Percentiles rank a stretch among this genome's conserved stretches.
phyloP scores from a whole-genome alignment of 1,140 invertebrate species.

The Drusus annulatus region DNA sequence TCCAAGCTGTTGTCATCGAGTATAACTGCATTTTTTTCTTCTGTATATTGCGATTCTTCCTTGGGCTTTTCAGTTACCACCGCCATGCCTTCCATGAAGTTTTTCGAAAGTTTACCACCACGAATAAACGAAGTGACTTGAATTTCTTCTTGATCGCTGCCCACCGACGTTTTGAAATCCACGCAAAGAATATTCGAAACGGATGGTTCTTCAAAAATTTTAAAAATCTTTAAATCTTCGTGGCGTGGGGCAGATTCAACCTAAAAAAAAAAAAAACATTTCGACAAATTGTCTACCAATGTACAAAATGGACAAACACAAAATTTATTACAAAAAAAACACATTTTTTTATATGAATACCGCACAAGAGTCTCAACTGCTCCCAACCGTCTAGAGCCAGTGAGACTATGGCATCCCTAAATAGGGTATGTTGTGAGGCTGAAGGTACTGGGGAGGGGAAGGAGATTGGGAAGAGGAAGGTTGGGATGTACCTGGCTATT shows the following conservation, averaged over 20 bases:
- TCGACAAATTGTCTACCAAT: too few relatives aligned
- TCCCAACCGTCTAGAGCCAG: too few relatives aligned
- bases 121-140: background rate
- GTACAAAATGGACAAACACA: too few relatives aligned
- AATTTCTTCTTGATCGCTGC: background rate
- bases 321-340: too few relatives aligned
- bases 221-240: background rate
- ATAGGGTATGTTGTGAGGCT: too few relatives aligned
- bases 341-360: too few relatives aligned
- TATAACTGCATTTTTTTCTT: background rate
- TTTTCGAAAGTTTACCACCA: background rate
- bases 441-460: too few relatives aligned
- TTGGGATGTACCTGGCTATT: too few relatives aligned
- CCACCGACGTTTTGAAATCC: background rate
- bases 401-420: too few relatives aligned
- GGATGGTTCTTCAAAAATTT: background rate
- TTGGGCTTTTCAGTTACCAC: background rate
- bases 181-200: background rate
- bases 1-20: background rate
- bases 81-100: background rate
- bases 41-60: background rate
- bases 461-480: too few relatives aligned
- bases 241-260: too few relatives aligned
- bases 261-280: background rate
- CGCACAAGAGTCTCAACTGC: too few relatives aligned